These are phyloP conservation scores for Mustela nigripes DNA, from an alignment of 2,113 vertebrate genomes.

Conservation along the genomic window DNA sequence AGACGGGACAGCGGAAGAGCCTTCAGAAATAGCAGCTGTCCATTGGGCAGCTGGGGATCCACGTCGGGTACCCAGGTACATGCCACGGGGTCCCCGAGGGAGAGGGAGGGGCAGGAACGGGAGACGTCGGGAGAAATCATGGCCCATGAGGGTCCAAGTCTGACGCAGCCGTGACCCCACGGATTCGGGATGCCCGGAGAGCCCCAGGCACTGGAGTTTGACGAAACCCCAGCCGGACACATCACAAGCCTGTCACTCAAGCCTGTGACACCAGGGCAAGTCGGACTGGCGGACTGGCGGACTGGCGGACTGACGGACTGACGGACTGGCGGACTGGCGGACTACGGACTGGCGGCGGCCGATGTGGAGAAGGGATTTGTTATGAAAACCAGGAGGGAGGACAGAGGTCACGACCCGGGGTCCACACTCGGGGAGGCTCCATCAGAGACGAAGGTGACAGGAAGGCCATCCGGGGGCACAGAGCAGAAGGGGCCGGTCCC, in stretches of 20 bases:
- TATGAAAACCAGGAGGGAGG: not conserved
- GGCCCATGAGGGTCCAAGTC: not conserved
- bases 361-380: not conserved
- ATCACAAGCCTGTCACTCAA: rapidly evolving
- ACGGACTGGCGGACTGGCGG: not conserved
- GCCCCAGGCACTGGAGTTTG: rapidly evolving
- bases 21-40: rapidly evolving
- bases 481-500: not conserved
- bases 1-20: not conserved
- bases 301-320: too few relatives aligned
- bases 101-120: not conserved
- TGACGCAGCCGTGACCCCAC: not conserved
- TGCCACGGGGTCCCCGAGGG: rapidly evolving
- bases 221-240: rapidly evolving
- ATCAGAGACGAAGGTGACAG: not conserved
- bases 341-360: not conserved
- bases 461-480: not conserved
- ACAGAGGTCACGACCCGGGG: not conserved
- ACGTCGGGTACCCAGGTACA: rapidly evolving
- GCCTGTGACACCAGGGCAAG: not conserved
- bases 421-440: not conserved
- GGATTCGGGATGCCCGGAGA: rapidly evolving
- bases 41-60: rapidly evolving
- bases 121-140: rapidly evolving
- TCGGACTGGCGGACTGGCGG: not conserved